Evolutionary conservation across 2,888 invertebrate species (phyloP), one percentile per base, ranked within the genome.

Genomic region (Homarus gammarus): DNA sequence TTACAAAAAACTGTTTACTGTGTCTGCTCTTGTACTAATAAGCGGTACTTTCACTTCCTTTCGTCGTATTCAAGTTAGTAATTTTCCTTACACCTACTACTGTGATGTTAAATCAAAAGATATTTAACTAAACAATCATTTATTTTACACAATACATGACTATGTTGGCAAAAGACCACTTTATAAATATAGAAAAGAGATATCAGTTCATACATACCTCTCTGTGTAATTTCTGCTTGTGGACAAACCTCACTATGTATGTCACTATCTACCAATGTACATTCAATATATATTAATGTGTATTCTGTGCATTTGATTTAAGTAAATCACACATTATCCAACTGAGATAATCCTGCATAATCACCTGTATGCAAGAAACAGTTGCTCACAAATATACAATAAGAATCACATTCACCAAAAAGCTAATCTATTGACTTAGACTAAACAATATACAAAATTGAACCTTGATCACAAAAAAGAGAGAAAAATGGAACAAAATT

Each of bases 161-260:
- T 89, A 89, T 89, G 88, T 49, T 89, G 88, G 88, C 88, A 89
- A 89, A 89, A 89, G 88, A 84, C 84, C 88, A 89, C 88, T 82
- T 89, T 89, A 89, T 89, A 89, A 89, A 89, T 89, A 89, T 89
- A 89, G 88, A 89, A 89, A 89, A 89, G 88, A 89, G 88, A 89
- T 89, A 86, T n/a, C 78, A 84, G 84, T 78, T 83, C 88, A 89
- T 84, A 78, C 77, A 84, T 89, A 89, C 84, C 88, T 89, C 83
- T 83, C 77, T 84, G 82, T 61, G 61, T 86, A 73, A 82, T 73
- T 88, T 82, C 75, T 88, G 87, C 68, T 75, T 83, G 51, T 83
- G 75, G 72, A 83, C 83, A 83, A 83, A 88, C 83, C 82, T 73
- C 70, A 31, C 73, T 88, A 61, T 89, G 83, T 84, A 78, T 82